These are phyloP conservation scores for Phyllopteryx taeniolatus DNA, from an alignment of 2,113 vertebrate species.

Conservation along the genomic window DNA sequence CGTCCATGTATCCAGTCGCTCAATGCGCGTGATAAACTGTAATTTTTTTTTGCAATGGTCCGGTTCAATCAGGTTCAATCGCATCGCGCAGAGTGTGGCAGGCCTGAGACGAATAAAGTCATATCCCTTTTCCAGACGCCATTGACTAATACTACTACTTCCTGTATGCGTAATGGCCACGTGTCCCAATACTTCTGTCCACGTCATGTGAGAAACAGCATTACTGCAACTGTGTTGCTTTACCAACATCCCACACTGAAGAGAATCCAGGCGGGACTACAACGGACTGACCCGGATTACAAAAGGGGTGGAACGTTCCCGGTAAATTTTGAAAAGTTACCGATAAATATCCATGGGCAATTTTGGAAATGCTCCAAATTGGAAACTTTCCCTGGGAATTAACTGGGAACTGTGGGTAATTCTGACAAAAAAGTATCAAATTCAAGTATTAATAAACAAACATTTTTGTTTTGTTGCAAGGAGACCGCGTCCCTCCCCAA, in stretches of 20 bases:
- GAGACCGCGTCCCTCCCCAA: neutral
- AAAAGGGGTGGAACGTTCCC: neutral
- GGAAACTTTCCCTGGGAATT: neutral
- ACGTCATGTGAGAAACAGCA: neutral
- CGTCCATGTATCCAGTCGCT: no score
- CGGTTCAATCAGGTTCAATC: no score
- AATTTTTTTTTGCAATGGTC: no score
- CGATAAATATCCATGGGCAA: no score
- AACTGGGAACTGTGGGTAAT: neutral
- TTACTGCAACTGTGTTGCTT: neutral
- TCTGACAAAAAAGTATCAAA: neutral
- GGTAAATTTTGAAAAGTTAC: neutral
- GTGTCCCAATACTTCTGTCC: constrained; percentile 7
- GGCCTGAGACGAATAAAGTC: no score
- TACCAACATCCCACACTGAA: neutral
- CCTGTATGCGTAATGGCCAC: neutral
- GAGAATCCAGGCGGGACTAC: neutral
- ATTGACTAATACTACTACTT: neutral
- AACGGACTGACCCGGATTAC: neutral
- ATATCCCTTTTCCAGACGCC: no score
- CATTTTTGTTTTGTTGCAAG: neutral
- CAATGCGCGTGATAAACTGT: no score
- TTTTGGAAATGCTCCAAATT: no score
- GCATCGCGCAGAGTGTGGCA: no score
- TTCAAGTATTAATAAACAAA: no score